Percentiles rank a stretch among this genome's conserved stretches.
Conservation (phyloP, 2,113 vertebrate genomes). For the Craseonycteris thonglongyai region DNA sequence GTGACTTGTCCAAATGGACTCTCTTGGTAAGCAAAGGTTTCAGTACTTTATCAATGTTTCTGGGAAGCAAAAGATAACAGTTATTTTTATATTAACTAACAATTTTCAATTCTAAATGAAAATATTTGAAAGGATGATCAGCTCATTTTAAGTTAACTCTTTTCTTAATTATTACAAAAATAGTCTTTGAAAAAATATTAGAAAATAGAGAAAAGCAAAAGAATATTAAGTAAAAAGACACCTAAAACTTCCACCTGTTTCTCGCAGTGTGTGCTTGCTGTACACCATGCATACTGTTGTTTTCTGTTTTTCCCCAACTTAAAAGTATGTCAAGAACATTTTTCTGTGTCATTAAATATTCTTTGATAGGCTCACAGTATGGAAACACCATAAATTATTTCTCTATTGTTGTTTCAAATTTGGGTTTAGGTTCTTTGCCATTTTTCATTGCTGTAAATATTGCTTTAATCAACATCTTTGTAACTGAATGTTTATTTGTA, state of each 20-base stretch:
- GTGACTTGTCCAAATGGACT: background rate
- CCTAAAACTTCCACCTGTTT: background rate
- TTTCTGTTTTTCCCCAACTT: background rate
- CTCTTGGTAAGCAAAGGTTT: background rate
- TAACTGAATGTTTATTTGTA: background rate
- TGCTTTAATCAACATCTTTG: background rate
- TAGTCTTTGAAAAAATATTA: background rate
- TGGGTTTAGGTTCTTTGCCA: background rate
- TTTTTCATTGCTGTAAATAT: background rate
- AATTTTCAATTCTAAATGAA: slow-evolving; percentile 5
- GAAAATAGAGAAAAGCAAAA: background rate
- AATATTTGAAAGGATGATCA: background rate
- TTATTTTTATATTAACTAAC: background rate
- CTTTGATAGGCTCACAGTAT: background rate
- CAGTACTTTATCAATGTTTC: background rate
- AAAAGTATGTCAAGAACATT: background rate
- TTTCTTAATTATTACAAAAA: background rate
- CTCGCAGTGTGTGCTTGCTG: background rate
- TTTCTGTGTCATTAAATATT: background rate
- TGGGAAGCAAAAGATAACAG: background rate
- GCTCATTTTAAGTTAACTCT: background rate
- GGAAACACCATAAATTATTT: background rate
- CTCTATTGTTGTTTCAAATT: background rate
- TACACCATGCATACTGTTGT: background rate
- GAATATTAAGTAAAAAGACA: background rate